These are phyloP conservation scores for Hoplodrina ambigua DNA, from an alignment of 2,888 invertebrate genomes.

Conservation along the genomic window DNA sequence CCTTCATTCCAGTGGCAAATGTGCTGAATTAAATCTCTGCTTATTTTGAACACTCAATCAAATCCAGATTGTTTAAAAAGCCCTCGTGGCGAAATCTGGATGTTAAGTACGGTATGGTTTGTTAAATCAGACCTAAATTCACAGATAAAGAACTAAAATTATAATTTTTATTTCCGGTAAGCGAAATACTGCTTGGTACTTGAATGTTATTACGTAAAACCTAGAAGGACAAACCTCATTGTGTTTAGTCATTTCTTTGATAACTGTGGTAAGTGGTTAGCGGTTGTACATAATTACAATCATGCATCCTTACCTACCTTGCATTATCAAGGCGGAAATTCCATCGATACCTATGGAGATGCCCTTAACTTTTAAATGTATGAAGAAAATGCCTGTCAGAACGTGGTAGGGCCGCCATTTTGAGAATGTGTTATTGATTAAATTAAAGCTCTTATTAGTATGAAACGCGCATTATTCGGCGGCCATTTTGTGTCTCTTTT, in stretches of 20 bases:
- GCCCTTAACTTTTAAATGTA: background rate
- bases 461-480: background rate
- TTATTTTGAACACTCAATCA: conserved; percentile 30
- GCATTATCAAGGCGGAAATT: conserved; percentile 1
- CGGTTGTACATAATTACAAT: conserved; percentile 2
- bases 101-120: conserved; percentile 45
- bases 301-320: conserved; percentile 1
- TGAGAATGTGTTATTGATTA: background rate
- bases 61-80: conserved; percentile 38
- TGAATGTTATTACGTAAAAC: conserved; percentile 6
- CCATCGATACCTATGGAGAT: background rate
- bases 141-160: conserved; percentile 22
- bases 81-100: conserved; percentile 24
- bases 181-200: conserved; percentile 1
- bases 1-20: conserved; percentile 9
- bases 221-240: background rate
- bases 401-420: background rate
- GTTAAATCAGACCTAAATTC: conserved; percentile 28
- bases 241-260: conserved; percentile 7
- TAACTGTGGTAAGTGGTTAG: background rate
- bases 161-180: conserved; percentile 11
- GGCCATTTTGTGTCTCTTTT: background rate
- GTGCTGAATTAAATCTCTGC: conserved; percentile 7
- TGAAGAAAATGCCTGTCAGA: background rate
- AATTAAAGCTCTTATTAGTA: background rate